Base-by-base conservation (phyloP, 2,888 invertebrate genomes). In the Syritta pipiens region DNA sequence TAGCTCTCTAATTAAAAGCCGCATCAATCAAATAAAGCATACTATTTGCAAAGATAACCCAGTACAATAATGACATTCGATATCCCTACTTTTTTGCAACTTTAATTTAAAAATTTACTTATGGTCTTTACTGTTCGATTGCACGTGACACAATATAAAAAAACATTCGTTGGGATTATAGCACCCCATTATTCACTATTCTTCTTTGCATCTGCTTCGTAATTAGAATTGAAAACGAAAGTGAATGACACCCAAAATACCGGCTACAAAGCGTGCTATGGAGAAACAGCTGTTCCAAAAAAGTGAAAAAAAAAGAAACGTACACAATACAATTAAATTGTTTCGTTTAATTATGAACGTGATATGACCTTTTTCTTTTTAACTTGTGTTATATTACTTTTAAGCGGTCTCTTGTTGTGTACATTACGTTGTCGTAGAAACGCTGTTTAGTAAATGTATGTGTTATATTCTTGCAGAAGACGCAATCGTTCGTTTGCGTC, bases 171-270 rank as follows among this genome's bases (percentile, higher is more conserved):
- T 42, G 22, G n/a, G n/a, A 40, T 51, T 49, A 4, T 14, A 51
- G 14, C 32, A 22, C n/a, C 42, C 40, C 42, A 42, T 63, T 51
- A 22, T 42, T 9, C 9, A 5, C 5, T 19, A 28, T 40, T 51
- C 17, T 1, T 14, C 30, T 10, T 30, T 17, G n/a, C 20, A 32
- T 32, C n/a, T 19, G 6, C 4, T 67, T 67, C 57, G 55, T 48
- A 7, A 17, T 55, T 40, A 19, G 46, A 37, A 57, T 59, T 59
- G 26, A 32, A 59, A 69, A 32, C 28, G 19, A 26, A 49, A 49
- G 49, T 17, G 40, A 19, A 30, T 14, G 40, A 51, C 46, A 67
- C 35, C 48, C 46, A 37, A 20, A 17, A n/a, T 6, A 37, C 46
- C 28, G 26, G 32, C n/a, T 1, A 0, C 20, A 46, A 14, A 48